Evolutionary conservation across 2,888 invertebrate species (phyloP).

Genomic region (Drosophila meridionalis): DNA sequence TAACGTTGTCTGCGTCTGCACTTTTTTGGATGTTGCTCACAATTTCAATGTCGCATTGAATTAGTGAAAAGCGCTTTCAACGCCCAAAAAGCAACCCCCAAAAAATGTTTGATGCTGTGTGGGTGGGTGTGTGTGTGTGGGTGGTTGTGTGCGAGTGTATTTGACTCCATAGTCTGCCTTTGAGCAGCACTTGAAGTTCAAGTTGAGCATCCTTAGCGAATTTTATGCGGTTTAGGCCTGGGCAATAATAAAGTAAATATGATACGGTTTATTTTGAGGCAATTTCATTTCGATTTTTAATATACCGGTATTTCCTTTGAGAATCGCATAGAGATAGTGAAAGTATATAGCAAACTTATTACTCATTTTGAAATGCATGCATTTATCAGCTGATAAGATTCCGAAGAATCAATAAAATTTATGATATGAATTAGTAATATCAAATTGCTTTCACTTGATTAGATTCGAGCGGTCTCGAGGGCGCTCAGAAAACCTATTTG

Average conservation of each 20-base stretch:
- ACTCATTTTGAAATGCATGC: constrained; percentile 4
- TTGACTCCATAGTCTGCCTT: constrained; percentile 57
- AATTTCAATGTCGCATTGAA: constrained; percentile 84
- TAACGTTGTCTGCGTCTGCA: constrained; percentile 59
- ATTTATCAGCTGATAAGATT: constrained; percentile 44
- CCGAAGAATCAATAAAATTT: not conserved
- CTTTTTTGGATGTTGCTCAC: constrained; percentile 67
- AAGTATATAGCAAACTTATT: not conserved
- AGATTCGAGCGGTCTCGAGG: constrained; percentile 20
- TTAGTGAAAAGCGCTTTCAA: constrained; percentile 81
- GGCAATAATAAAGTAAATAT: constrained; percentile 33
- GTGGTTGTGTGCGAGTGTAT: constrained; percentile 20
- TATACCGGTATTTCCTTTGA: not conserved
- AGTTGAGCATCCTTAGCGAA: constrained; percentile 69
- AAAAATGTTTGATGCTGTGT: constrained; percentile 50
- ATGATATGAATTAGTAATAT: constrained; percentile 8
- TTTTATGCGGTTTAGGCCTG: constrained; percentile 63
- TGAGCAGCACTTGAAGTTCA: constrained; percentile 64
- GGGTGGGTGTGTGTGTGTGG: constrained; percentile 17
- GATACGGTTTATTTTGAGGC: constrained; percentile 18
- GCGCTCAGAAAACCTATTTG: not conserved
- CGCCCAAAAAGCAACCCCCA: constrained; percentile 74
- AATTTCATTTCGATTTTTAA: not conserved
- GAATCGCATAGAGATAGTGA: not conserved
- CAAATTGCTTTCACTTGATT: constrained; percentile 18